These are phyloP conservation scores for Gallirallus australis DNA, from an alignment of 2,797 vertebrate species.

Conservation along the genomic window DNA sequence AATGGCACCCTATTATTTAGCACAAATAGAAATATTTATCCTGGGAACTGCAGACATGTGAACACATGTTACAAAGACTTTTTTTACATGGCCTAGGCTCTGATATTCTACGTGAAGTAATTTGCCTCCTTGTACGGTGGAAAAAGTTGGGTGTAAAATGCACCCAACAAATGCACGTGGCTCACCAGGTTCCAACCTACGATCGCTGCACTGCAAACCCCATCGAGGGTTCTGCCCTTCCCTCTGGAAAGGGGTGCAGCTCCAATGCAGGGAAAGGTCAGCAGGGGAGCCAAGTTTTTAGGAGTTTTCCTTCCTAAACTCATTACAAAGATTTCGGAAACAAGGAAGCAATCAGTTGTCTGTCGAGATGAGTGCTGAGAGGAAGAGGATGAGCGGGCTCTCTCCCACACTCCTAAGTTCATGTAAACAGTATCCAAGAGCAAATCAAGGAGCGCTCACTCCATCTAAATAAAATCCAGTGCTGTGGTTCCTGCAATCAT, in stretches of 20 bases:
- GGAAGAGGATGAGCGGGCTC: background rate
- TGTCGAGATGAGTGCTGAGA: accelerated
- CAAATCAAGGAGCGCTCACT: background rate
- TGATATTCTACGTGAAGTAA: background rate
- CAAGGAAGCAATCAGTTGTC: background rate
- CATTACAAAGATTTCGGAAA: background rate
- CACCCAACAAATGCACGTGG: accelerated
- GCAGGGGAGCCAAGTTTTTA: accelerated
- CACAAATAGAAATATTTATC: background rate
- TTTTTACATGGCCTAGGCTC: background rate
- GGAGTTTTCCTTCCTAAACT: background rate
- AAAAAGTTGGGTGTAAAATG: background rate
- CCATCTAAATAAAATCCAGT: background rate
- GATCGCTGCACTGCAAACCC: accelerated
- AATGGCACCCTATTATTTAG: background rate
- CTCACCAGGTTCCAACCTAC: accelerated
- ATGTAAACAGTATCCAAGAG: background rate
- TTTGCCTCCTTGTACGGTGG: background rate
- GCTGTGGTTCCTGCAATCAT: accelerated
- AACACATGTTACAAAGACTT: background rate
- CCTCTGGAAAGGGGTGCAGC: background rate
- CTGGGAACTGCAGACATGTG: background rate
- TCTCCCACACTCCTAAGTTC: background rate
- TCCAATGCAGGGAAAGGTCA: background rate
- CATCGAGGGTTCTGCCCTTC: accelerated